Evolutionary conservation across 2,888 invertebrate genomes (phyloP).

Genomic region (Meteorus colon): DNA sequence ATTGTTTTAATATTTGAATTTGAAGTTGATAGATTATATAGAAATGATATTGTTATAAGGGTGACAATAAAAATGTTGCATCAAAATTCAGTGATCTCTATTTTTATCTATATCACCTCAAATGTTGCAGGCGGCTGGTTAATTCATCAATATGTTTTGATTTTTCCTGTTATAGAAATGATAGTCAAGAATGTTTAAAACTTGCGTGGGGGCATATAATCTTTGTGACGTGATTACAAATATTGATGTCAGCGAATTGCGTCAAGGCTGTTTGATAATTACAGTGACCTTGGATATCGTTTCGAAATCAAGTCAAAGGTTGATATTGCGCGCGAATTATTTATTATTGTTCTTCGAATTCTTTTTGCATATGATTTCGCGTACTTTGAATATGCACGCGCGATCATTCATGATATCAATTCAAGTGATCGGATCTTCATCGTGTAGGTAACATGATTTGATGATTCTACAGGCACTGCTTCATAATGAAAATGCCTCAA

Average conservation of each 20-base stretch:
- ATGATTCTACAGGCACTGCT: not conserved
- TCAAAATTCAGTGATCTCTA: not conserved
- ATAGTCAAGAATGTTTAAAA: not conserved
- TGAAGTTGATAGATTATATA: conserved; percentile 2
- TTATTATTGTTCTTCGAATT: not conserved
- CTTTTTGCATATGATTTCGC: not conserved
- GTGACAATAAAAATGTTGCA: not conserved
- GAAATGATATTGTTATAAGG: not conserved
- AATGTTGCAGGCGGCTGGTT: not conserved
- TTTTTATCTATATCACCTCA: not conserved
- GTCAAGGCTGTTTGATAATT: conserved; percentile 26
- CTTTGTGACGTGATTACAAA: not conserved
- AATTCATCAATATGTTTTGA: too few species aligned
- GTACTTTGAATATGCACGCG: not conserved
- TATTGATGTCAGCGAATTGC: conserved; percentile 12
- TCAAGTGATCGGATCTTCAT: not conserved
- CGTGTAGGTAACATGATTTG: not conserved
- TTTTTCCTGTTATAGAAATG: not conserved
- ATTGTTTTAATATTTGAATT: too few species aligned
- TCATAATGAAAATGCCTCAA: not conserved
- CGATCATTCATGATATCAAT: too few species aligned
- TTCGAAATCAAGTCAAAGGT: conserved; percentile 28
- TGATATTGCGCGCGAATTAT: conserved; percentile 11
- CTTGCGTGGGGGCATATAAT: conserved; percentile 2
- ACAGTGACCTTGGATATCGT: conserved; percentile 10